Evolutionary conservation across 2,113 vertebrate species (phyloP), one percentile per base, ranked within the genome.

Genomic region (Entelurus aequoreus): DNA sequence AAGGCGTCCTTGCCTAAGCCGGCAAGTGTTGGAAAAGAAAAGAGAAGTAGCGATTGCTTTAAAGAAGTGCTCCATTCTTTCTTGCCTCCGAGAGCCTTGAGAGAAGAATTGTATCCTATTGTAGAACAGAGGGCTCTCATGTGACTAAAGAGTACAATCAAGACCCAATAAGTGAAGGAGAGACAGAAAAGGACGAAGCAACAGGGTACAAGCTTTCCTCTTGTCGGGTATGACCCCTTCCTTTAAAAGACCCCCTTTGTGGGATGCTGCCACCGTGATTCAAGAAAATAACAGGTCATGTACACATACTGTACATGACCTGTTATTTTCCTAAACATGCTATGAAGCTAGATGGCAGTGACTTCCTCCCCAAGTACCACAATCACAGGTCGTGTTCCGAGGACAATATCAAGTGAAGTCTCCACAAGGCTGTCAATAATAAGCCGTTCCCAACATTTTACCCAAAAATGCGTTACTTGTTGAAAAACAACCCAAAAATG

Each of bases 31-130:
- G 55, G 44, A 63, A 80, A 62, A 66, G 55, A 69, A 71, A 67
- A 56, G 68, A 63, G 69, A 79, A 68, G 1, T 65, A 72, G 58
- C 68, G 68, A 80, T 65, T 69, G 66, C 83, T 81, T 72, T 71
- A 38, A 62, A 84, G 63, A 78, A 44, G 38, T 35, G 2, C 13
- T 47, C 48, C 49, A 55, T 36, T 63, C 62, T 65, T 48, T 62
- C 61, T 63, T 77, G 67, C 78, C 63, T 63, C 49, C 55, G 66
- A 81, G 55, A 74, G 63, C 56, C 56, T 47, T 54, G 67, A 54
- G 54, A 63, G 68, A 78, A 72, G 62, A 67, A 46, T 42, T 75
- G 56, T 40, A 72, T 54, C 49, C 16, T 60, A 15, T 66, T 62
- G 54, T 61, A 67, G 71, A 74, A 61, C 60, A 55, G 53, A 53